Evolutionary conservation across 2,888 invertebrate genomes (phyloP), one percentile per base, ranked within the genome.

Genomic region (Germaria angustata): DNA sequence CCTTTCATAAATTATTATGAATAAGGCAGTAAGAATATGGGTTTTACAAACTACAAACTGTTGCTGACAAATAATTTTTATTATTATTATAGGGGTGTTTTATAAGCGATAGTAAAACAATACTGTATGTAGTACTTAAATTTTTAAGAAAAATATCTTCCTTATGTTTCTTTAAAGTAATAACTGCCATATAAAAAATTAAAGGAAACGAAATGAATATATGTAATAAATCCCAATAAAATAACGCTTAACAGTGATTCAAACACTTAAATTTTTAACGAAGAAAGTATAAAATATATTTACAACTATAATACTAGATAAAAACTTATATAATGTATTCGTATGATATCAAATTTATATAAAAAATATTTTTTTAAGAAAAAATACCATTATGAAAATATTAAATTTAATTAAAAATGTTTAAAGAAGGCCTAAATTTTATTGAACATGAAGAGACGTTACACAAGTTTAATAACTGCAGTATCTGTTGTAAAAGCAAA

Each of bases 101-200:
- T 28, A 28, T 5, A 34, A 55, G 17, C 17, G 20, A 55, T 17
- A 32, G 11, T 4, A 24, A 32, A 24, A 15, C 2, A 15, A 39
- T 32, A 57, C 24, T 20, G 28, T 53, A 6, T 55, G 32, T 36
- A 51, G 63, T 80, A 76, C 69, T 65, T 80, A 76, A 63, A 55
- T 46, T 44, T 24, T 49, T 32, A 53, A 49, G 1, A 81, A 49
- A 24, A 51, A 24, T 59, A 61, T 59, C 59, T 81, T 81, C 51
- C 68, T 80, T 73, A 68, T 32, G 15, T 72, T 59, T 51, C 51
- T 73, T 51, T 51, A 51, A 66, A 72, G 22, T 72, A 20, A 77
- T 61, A 78, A 77, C 76, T 78, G 81, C 72, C 81, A 78, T 57
- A 36, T n/a, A 53, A 51, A 49, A 17, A 59, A 32, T 20, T 22